Conservation (phyloP, 2,113 vertebrate genomes). For the Lota lota region DNA sequence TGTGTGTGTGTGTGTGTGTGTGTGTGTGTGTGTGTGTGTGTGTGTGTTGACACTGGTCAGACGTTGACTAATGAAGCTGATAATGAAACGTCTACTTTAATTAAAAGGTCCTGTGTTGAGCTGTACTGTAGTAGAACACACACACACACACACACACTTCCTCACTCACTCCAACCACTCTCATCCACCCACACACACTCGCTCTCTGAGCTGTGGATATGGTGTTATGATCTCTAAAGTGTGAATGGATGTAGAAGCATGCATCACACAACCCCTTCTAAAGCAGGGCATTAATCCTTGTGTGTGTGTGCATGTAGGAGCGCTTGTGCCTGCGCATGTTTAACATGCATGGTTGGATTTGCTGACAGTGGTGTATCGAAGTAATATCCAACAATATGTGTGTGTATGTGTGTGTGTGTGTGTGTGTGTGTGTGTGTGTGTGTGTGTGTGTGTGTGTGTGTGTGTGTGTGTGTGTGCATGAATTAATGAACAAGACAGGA, state of each 20-base stretch:
- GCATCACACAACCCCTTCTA: slow-evolving; percentile 36
- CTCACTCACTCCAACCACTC: neutral
- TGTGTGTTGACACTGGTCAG: slow-evolving; percentile 44
- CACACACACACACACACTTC: neutral
- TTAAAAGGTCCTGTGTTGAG: slow-evolving; percentile 58
- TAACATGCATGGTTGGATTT: too few species aligned
- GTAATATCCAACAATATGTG: too few species aligned
- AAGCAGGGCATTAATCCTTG: slow-evolving; percentile 37
- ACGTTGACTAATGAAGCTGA: slow-evolving; percentile 61
- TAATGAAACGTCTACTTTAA: slow-evolving; percentile 68
- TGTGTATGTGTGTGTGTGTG: slow-evolving; percentile 1
- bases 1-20: slow-evolving; percentile 16
- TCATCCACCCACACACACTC: neutral
- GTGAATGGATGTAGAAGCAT: slow-evolving; percentile 32
- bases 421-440: slow-evolving; percentile 1
- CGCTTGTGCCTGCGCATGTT: neutral
- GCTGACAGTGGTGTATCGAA: too few species aligned
- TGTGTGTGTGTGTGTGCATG: neutral
- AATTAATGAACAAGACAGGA: slow-evolving; percentile 1
- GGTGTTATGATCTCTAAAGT: slow-evolving; percentile 19
- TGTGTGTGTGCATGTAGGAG: neutral
- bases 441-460: slow-evolving; percentile 3
- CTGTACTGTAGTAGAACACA: slow-evolving; percentile 31
- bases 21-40: slow-evolving; percentile 13
- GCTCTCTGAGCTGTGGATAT: slow-evolving; percentile 13